These are phyloP conservation scores for Leptobrachium ailaonicum DNA, from an alignment of 2,113 vertebrate genomes.

Conservation along the genomic window DNA sequence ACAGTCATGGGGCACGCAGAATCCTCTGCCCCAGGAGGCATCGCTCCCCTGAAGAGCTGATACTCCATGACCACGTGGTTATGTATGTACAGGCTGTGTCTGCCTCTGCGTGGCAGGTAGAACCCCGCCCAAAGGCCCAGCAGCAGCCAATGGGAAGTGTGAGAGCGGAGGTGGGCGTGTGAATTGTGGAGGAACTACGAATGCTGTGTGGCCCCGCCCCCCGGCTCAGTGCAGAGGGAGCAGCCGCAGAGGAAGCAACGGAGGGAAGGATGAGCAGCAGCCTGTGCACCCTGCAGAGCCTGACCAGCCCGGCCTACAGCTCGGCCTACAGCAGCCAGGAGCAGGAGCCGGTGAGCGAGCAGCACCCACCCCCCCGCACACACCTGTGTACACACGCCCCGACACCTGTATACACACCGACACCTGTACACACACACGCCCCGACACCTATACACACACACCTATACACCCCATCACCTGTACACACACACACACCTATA, in stretches of 20 bases:
- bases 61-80: too few species aligned
- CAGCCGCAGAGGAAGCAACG: neutral
- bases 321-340: neutral
- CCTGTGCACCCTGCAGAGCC: constrained; percentile 31
- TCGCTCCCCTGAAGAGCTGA: too few species aligned
- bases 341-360: constrained; percentile 15
- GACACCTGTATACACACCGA: too few species aligned
- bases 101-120: neutral
- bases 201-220: neutral
- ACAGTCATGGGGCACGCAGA: too few species aligned
- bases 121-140: neutral
- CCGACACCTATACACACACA: too few species aligned
- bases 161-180: neutral
- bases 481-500: too few species aligned
- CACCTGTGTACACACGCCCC: too few species aligned
- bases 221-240: neutral
- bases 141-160: neutral
- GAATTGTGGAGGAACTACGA: neutral
- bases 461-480: too few species aligned
- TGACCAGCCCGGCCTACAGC: neutral
- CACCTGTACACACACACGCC: too few species aligned
- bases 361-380: too few species aligned
- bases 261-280: constrained; percentile 10
- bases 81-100: too few species aligned
- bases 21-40: too few species aligned